Percentiles rank a stretch among this genome's conserved stretches.
Conservation (phyloP, 2,113 vertebrate species). For the Gambusia holbrooki region DNA sequence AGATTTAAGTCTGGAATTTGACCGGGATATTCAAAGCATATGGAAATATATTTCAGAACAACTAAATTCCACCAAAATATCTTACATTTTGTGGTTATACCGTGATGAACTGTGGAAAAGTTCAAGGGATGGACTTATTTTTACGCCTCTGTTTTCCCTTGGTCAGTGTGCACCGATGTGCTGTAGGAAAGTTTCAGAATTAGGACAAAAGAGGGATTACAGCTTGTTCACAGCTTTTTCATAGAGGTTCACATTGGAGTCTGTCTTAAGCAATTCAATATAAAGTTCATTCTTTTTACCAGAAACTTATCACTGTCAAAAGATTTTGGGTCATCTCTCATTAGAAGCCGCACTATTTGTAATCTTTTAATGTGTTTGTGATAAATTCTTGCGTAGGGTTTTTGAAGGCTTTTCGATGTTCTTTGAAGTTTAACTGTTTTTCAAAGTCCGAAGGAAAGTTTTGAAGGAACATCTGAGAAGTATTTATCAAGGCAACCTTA, state of each 20-base stretch:
- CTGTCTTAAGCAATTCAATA: slow-evolving; percentile 43
- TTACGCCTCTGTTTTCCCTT: slow-evolving; percentile 3
- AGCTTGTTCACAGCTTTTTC: slow-evolving; percentile 20
- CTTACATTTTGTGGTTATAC: neutral
- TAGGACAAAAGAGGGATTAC: slow-evolving; percentile 19
- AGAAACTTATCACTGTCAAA: slow-evolving; percentile 10
- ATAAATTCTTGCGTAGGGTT: neutral
- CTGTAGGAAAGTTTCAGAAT: slow-evolving; percentile 11
- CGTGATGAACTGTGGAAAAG: neutral
- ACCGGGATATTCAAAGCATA: too few species aligned
- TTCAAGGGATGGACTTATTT: neutral
- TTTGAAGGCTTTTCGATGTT: neutral
- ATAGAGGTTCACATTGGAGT: slow-evolving; percentile 11
- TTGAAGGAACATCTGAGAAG: neutral
- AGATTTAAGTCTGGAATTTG: too few species aligned
- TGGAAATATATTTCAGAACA: too few species aligned
- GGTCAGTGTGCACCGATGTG: slow-evolving; percentile 43
- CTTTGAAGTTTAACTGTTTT: neutral
- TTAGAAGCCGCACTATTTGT: neutral
- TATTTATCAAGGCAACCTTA: neutral
- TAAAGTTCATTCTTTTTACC: slow-evolving; percentile 27
- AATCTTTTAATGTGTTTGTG: neutral
- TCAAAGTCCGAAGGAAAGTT: neutral
- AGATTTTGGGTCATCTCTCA: neutral
- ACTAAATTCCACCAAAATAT: neutral